Evolutionary conservation across 2,797 vertebrate species (phyloP).

Genomic region (Pseudochaenichthys georgianus): DNA sequence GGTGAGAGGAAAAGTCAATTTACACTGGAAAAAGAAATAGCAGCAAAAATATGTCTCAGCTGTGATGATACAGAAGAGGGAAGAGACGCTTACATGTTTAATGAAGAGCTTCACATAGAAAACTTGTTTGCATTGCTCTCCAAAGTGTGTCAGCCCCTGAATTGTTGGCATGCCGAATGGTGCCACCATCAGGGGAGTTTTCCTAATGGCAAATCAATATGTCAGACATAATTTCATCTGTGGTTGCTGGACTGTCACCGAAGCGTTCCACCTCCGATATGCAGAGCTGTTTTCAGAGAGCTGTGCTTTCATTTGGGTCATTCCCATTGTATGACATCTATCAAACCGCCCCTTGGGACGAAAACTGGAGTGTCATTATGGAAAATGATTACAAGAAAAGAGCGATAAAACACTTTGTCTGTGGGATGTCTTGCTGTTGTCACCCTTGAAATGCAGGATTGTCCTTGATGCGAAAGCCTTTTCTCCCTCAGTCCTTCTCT

Average conservation of each 20-base stretch:
- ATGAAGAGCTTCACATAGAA: slow-evolving; percentile 25
- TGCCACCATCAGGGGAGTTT: slow-evolving; percentile 27
- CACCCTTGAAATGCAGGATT: slow-evolving; percentile 42
- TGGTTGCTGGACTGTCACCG: slow-evolving; percentile 15
- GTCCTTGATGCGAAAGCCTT: slow-evolving; percentile 47
- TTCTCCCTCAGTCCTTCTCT: slow-evolving; percentile 33
- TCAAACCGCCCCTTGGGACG: slow-evolving; percentile 43
- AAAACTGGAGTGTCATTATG: slow-evolving; percentile 46
- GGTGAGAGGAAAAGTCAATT: slow-evolving; percentile 14
- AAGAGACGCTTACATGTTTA: slow-evolving; percentile 38
- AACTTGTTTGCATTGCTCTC: slow-evolving; percentile 32
- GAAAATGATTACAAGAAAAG: slow-evolving; percentile 53
- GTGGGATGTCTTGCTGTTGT: slow-evolving; percentile 31
- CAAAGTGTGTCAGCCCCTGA: slow-evolving; percentile 26
- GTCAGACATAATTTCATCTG: slow-evolving; percentile 20
- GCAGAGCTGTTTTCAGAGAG: not conserved
- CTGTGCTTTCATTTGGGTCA: slow-evolving; percentile 36
- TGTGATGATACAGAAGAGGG: slow-evolving; percentile 10
- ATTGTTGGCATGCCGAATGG: slow-evolving; percentile 18
- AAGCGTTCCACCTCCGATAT: slow-evolving; percentile 25
- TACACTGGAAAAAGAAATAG: slow-evolving; percentile 17
- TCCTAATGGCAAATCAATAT: slow-evolving; percentile 1
- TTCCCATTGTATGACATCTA: slow-evolving; percentile 28
- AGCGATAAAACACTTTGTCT: slow-evolving; percentile 32
- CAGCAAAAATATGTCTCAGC: slow-evolving; percentile 10